Percentiles rank a stretch among this genome's conserved stretches.
phyloP scores from a whole-genome alignment of 1,140 invertebrate genomes.

The Campoletis sonorensis region DNA sequence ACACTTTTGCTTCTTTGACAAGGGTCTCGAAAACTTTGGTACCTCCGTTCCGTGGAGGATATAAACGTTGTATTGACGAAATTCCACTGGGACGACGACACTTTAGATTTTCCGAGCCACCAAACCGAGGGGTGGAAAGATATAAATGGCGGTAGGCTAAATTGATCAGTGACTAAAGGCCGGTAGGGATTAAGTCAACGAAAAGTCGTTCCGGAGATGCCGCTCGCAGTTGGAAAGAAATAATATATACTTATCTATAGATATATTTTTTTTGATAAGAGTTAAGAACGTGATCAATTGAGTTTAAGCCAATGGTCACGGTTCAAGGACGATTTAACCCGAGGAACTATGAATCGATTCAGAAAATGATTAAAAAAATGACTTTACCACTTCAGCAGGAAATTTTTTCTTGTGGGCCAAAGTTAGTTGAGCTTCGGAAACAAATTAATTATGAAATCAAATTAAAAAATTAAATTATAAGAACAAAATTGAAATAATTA shows the following conservation, averaged over 20 bases:
- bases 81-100: constrained; percentile 13
- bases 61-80: not conserved
- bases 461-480: no score
- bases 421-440: no score
- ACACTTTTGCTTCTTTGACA: constrained; percentile 5
- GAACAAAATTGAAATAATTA: no score
- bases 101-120: constrained; percentile 17
- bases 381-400: no score
- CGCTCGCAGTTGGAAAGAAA: not conserved
- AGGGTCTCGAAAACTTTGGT: not conserved
- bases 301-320: not conserved
- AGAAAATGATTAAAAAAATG: not conserved
- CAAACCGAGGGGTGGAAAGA: not conserved
- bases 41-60: not conserved
- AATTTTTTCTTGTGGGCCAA: no score
- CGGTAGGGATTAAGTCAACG: not conserved
- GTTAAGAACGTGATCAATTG: not conserved
- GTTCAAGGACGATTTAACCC: constrained; percentile 1
- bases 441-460: no score
- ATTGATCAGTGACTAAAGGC: not conserved
- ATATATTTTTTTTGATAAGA: not conserved
- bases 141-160: not conserved
- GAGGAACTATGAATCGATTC: not conserved
- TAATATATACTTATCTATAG: not conserved
- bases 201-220: not conserved